phyloP scores from a whole-genome alignment of 2,888 invertebrate species.

The Nycteola revayana region DNA sequence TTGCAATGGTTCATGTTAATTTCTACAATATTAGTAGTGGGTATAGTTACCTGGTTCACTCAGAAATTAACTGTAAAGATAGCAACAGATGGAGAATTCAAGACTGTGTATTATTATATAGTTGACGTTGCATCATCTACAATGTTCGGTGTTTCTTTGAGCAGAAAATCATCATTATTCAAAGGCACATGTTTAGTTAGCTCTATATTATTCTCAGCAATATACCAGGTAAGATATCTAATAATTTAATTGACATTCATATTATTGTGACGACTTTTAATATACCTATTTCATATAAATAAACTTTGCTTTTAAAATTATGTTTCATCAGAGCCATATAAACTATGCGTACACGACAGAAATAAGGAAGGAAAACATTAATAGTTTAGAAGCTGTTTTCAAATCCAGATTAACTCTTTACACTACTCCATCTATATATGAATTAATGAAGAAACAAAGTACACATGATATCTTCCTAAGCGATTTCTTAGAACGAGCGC shows the following conservation, averaged over 20 bases:
- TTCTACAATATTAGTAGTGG: conserved; percentile 20
- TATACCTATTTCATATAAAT: not conserved
- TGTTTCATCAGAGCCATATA: conserved; percentile 52
- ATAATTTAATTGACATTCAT: not conserved
- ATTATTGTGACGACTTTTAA: not conserved
- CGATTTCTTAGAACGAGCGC: conserved; percentile 18
- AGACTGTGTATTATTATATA: conserved; percentile 24
- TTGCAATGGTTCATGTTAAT: conserved; percentile 22
- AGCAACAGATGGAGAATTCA: conserved; percentile 3
- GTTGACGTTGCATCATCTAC: conserved; percentile 28
- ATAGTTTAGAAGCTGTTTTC: conserved; percentile 37
- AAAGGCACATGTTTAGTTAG: conserved; percentile 37
- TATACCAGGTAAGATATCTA: conserved; percentile 53
- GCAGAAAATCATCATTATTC: conserved; percentile 29
- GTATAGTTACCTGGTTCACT: conserved; percentile 36
- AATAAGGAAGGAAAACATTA: conserved; percentile 26
- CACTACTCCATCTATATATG: conserved; percentile 33
- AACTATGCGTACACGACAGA: conserved; percentile 50
- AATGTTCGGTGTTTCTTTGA: conserved; percentile 39
- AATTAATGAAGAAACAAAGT: conserved; percentile 24
- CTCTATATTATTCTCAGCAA: conserved; percentile 41
- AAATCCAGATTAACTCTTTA: conserved; percentile 27
- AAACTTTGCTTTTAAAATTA: not conserved
- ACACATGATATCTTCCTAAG: conserved; percentile 15
- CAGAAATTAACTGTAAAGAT: conserved; percentile 20